Base-by-base conservation (phyloP, 2,797 vertebrate genomes). In the Pantherophis alleghaniensis region DNA sequence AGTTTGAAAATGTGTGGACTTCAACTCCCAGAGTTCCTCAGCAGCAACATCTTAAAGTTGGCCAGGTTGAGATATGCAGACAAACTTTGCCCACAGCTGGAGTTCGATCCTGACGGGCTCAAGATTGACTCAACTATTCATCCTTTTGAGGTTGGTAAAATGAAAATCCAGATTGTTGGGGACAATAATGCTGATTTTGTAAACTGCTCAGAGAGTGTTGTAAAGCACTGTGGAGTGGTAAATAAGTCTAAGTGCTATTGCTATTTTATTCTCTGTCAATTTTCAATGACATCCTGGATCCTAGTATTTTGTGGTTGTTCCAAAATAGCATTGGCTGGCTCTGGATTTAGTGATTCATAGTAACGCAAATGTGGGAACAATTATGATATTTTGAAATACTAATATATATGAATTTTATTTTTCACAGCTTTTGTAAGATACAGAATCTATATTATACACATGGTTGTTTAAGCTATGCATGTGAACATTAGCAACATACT, bases 351-450 rank as follows among this genome's bases (percentile, higher is more conserved):
- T 22, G 22, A 79, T 61, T 14, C 63, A 79, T 26, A 89, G 60
- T 83, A 37, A 42, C 7, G 37, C 4, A 88, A 24, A 74, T 16
- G 32, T 7, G 83, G 89, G 14, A 94, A 88, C 89, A 95, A 61
- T 86, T 37, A 56, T 92, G 91, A 51, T 92, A 91, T 74, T 90
- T 88, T 95, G 95, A 47, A 37, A 11, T 57, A 91, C 55, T 59
- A 94, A 87, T 53, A 10, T 89, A 61, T 28, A 83, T 26, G 47
- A 47, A 87, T 26, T 56, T 37, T 86, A n/a, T 60, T 59, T 88
- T 63, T 94, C 91, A 92, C 91, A 94, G 91, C 86, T 87, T 95
- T 60, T 5, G 32, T 88, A 60, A 22, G 42, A 53, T 83, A 90
- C 55, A 88, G n/a, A 60, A 59, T 89, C 55, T 66, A 53, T 66